Base-by-base conservation (phyloP, 2,113 vertebrate species). In the Hypocryptadius cinnamomeus region DNA sequence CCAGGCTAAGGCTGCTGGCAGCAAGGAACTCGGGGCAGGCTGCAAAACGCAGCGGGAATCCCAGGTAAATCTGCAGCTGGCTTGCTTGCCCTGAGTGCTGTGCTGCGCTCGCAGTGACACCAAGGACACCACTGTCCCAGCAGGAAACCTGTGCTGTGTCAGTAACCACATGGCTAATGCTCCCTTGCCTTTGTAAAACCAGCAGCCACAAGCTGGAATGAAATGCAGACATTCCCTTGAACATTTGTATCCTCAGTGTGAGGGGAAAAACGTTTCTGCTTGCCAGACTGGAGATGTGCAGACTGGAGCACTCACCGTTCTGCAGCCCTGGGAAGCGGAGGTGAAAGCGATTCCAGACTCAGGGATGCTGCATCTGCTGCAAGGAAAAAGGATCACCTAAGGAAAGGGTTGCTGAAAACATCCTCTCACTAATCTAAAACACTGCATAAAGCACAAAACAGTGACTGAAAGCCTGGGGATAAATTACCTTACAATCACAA, bases 301-400 rank as follows among this genome's bases (percentile, higher is more conserved):
- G 57, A 8, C 20, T 57, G 59, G 45, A 83, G 56, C 80, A 89
- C 89, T 85, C 81, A 90, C 56, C 33, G 9, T 94, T n/a, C 76
- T 68, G 71, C 33, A 71, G 51, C n/a, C 27, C 25, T 19, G 33
- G 60, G 65, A 79, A 19, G 42, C 6, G 15, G 23, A 74, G 80
- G 21, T 4, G 28, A 65, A 66, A 47, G 42, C 0, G 13, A 47
- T 19, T 73, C 64, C 94, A 94, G 35, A 44, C 37, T 87, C 71
- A 71, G 59, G 40, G n/a, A 40, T 23, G 54, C 42, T 28, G 18
- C 1, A 30, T 28, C 53, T 81, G 37, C 68, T 91, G 82, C 48
- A 78, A 94, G 28, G 25, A 57, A 87, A 87, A 91, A 44, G 8
- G 8, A 65, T 47, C 19, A 45, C 27, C 47, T 85, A 33, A 74